A percentile compares a stretch with the other conserved stretches of the same genome.
phyloP scores from a whole-genome alignment of 1,140 invertebrate genomes.

The Zaprionus vittiger region DNA sequence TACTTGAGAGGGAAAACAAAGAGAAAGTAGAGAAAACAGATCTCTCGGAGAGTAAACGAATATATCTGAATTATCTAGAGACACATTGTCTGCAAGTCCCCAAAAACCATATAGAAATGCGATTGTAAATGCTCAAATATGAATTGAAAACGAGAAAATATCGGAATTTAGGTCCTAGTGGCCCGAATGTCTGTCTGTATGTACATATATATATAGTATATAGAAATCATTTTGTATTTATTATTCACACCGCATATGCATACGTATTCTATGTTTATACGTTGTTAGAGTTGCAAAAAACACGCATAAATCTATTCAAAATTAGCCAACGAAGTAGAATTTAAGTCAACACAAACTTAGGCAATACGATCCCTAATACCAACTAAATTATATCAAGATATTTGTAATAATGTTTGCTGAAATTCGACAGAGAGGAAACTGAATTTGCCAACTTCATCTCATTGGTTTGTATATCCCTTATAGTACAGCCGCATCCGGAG shows the following conservation, averaged over 20 bases:
- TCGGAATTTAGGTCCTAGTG: conserved; percentile 31
- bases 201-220: conserved; percentile 39
- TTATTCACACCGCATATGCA: conserved; percentile 38
- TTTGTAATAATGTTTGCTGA: conserved; percentile 4
- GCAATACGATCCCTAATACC: conserved; percentile 23
- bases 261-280: conserved; percentile 17
- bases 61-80: too few relatives aligned
- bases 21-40: too few relatives aligned
- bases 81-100: conserved; percentile 10
- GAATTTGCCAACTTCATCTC: neutral
- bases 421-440: neutral
- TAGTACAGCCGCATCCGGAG: conserved; percentile 56
- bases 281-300: conserved; percentile 70
- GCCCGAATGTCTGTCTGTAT: conserved; percentile 51
- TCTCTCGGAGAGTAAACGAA: too few relatives aligned
- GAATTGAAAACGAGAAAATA: conserved; percentile 47
- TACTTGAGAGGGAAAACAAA: neutral
- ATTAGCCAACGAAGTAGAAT: conserved; percentile 72
- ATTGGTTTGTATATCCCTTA: conserved; percentile 19
- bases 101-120: conserved; percentile 38
- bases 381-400: neutral
- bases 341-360: conserved; percentile 52
- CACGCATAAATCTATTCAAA: conserved; percentile 83
- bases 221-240: conserved; percentile 52
- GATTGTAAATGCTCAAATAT: conserved; percentile 74